Evolutionary conservation across 2,113 vertebrate genomes (phyloP), one percentile per base, ranked within the genome.

Genomic region (Callospermophilus lateralis): DNA sequence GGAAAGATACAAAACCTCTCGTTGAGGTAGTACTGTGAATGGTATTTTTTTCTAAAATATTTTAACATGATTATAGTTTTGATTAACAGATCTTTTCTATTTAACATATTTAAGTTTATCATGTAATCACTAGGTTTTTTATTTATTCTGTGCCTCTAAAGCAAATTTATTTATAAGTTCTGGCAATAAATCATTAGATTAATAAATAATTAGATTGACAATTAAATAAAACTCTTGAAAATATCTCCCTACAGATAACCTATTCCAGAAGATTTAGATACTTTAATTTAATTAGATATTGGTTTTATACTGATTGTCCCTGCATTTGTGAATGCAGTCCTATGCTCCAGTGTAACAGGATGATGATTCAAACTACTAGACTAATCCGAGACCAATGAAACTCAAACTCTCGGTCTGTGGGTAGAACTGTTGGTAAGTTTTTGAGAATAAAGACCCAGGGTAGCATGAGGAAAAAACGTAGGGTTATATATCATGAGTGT

Each of bases 1-100:
- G 93, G 58, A 80, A 84, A 53, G 4, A 3, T 39, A 94, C 3
- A 84, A 32, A 15, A 86, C 5, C 19, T 83, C 45, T 89, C n/a
- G 48, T 9, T 51, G 32, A 58, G 16, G 7, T 74, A 95, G 30
- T 55, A 34, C 4, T 72, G n/a, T 51, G 6, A 88, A 72, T 85
- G 90, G 90, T 48, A 39, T 84, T 90, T 72, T 45, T 94, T 73
- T 77, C 39, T 37, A 70, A 78, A 78, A 84, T 65, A 84, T 42
- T 70, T 39, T 65, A 90, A 79, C 65, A 37, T 74, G 13, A 30
- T 37, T 74, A 20, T 24, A 34, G 28, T 32, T 77, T 70, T 45
- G 32, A 10, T 55, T 61, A 89, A 89, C 53, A 10, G 9, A 63
- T 83, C 84, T 63, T 95, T 90, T 89, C 1, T 42, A 24, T 91